Conservation (phyloP, 2,113 vertebrate species). For the Nesogale talazaci region DNA sequence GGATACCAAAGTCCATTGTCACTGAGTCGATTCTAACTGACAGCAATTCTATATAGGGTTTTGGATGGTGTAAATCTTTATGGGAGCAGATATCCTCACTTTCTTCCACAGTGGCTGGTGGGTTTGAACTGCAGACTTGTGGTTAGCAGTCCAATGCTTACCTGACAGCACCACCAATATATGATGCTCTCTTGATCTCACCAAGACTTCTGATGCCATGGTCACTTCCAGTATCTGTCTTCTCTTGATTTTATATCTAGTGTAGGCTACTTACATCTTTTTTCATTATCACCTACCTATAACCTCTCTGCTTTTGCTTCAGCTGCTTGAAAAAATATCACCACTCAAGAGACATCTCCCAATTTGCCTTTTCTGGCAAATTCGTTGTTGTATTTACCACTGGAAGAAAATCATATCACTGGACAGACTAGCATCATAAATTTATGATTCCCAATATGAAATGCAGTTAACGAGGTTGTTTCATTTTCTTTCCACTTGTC, state of each 20-base stretch:
- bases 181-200: conserved; percentile 3
- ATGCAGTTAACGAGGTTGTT: neutral
- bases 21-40: no score
- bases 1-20: neutral
- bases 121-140: no score
- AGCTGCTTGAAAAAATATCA: neutral
- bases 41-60: no score
- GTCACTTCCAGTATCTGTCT: neutral
- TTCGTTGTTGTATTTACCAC: neutral
- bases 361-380: neutral
- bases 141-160: no score
- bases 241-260: neutral
- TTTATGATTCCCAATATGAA: neutral
- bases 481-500: conserved; percentile 17
- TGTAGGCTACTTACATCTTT: neutral
- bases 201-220: neutral
- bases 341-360: neutral
- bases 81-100: no score
- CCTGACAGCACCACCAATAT: no score
- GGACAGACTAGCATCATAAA: neutral
- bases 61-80: no score
- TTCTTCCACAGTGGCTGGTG: no score
- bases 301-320: neutral
- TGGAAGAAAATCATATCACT: neutral
- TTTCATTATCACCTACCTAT: neutral